Percentiles rank a stretch among this genome's conserved stretches.
Conservation (phyloP, 2,113 vertebrate species). For the Raphicerus campestris region DNA sequence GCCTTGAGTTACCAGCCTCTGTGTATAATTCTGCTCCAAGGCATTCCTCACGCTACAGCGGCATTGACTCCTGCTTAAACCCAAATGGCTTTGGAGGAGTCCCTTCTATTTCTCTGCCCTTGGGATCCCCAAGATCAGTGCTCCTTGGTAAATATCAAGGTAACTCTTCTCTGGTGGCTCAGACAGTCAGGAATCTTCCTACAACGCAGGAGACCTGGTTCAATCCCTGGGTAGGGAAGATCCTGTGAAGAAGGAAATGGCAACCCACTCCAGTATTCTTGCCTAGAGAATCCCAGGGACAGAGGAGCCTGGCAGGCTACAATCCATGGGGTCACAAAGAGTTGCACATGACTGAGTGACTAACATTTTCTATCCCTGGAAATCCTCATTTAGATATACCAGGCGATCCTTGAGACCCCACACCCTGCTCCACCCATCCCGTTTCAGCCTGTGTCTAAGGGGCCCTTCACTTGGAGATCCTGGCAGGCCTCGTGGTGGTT, state of each 20-base stretch:
- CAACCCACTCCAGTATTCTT: neutral
- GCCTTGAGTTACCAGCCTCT: neutral
- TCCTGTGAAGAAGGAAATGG: neutral
- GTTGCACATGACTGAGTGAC: neutral
- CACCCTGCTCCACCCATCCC: too few species aligned
- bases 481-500: neutral
- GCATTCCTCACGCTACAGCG: neutral
- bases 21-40: neutral
- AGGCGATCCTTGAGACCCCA: neutral
- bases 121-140: too few species aligned
- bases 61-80: neutral
- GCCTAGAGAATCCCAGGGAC: neutral
- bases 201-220: fast-evolving
- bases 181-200: neutral
- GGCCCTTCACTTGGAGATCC: neutral
- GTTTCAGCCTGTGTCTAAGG: neutral
- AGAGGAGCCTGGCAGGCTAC: neutral
- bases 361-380: neutral
- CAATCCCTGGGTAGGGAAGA: neutral
- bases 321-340: neutral
- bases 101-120: neutral
- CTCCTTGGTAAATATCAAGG: neutral
- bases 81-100: neutral
- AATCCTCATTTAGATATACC: neutral
- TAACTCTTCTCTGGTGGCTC: neutral